Conservation (phyloP, 1,140 invertebrate genomes). For the Drosophila lowei region DNA sequence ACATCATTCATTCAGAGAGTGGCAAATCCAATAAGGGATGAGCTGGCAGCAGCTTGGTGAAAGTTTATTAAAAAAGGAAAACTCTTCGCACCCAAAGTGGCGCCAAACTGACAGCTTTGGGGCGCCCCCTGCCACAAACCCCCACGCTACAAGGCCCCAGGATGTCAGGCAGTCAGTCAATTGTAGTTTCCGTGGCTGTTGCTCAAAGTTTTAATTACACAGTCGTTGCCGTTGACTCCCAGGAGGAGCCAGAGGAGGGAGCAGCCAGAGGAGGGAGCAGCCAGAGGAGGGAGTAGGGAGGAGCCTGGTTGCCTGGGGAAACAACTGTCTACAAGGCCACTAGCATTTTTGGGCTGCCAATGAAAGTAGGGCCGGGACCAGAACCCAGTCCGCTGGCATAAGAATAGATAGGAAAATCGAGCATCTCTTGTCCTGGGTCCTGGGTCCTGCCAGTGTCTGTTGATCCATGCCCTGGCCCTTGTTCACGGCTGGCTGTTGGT, state of each 20-base stretch:
- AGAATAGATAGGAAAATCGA: too few relatives aligned
- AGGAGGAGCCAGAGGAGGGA: constrained; percentile 5
- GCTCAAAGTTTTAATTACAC: constrained; percentile 80
- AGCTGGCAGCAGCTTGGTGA: constrained; percentile 46
- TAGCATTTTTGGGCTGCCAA: constrained; percentile 42
- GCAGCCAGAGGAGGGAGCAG: neutral
- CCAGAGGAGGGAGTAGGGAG: neutral
- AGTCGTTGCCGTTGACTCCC: constrained; percentile 39
- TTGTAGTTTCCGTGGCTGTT: constrained; percentile 76
- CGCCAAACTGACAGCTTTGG: constrained; percentile 70
- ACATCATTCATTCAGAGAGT: constrained; percentile 46
- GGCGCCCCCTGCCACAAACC: constrained; percentile 10
- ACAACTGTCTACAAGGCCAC: constrained; percentile 51
- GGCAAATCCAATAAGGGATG: constrained; percentile 70
- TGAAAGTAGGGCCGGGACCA: constrained; percentile 25
- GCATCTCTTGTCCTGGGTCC: neutral
- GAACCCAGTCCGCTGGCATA: neutral
- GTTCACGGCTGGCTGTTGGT: constrained; percentile 20
- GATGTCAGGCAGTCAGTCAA: constrained; percentile 68
- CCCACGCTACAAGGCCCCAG: constrained; percentile 33
- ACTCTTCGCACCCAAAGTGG: constrained; percentile 67
- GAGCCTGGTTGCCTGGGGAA: constrained; percentile 2
- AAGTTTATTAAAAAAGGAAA: constrained; percentile 70
- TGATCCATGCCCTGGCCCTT: constrained; percentile 15
- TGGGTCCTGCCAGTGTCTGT: constrained; percentile 32